A percentile compares a stretch with the other conserved stretches of the same genome.
phyloP scores from a whole-genome alignment of 2,888 invertebrate genomes.

The Chymomyza fuscimana region DNA sequence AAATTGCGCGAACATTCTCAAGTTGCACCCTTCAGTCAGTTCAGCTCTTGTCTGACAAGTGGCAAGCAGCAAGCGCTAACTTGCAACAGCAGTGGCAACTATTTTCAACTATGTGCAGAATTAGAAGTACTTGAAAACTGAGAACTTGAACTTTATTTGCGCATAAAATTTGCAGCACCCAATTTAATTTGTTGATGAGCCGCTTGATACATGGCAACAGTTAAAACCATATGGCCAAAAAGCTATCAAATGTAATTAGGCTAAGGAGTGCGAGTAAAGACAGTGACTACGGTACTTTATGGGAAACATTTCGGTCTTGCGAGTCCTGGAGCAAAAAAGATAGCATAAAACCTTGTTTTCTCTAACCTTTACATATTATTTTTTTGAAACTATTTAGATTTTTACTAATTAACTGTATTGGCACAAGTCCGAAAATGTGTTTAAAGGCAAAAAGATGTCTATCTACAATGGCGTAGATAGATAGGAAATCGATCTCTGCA shows the following conservation, averaged over 20 bases:
- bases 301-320: too few relatives aligned
- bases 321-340: too few relatives aligned
- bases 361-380: too few relatives aligned
- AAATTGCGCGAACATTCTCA: slow-evolving; percentile 63
- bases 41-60: not conserved
- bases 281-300: too few relatives aligned
- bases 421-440: too few relatives aligned
- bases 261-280: too few relatives aligned
- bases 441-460: too few relatives aligned
- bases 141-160: slow-evolving; percentile 46
- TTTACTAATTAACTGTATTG: too few relatives aligned
- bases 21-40: slow-evolving; percentile 41
- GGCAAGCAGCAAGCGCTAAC: not conserved
- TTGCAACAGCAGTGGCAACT: slow-evolving; percentile 13
- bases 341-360: too few relatives aligned
- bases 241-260: not conserved
- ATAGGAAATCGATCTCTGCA: too few relatives aligned
- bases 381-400: too few relatives aligned
- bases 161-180: slow-evolving; percentile 50
- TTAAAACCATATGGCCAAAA: not conserved
- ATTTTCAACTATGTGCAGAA: slow-evolving; percentile 64
- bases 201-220: not conserved
- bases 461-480: too few relatives aligned
- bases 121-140: slow-evolving; percentile 48
- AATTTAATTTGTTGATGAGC: slow-evolving; percentile 33